A percentile compares a stretch with the other conserved stretches of the same genome.
Conservation (phyloP, 2,888 invertebrate genomes). For the Diaprepes abbreviatus region DNA sequence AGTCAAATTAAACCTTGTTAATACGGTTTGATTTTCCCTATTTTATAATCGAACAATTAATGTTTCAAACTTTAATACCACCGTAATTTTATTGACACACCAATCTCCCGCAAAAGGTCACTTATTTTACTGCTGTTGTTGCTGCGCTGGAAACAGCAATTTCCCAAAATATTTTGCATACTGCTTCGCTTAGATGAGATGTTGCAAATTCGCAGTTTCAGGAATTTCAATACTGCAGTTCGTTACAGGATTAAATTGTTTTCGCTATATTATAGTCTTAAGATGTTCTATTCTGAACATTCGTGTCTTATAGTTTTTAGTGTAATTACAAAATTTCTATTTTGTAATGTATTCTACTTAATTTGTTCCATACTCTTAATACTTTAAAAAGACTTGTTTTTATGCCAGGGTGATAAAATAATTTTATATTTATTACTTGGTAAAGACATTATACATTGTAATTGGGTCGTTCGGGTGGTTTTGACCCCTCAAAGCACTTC, state of each 20-base stretch:
- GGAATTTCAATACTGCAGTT: slow-evolving; percentile 38
- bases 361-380: no score
- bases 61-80: neutral
- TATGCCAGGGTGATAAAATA: no score
- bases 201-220: slow-evolving; percentile 39
- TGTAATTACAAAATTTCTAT: no score
- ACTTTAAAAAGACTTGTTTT: no score
- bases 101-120: slow-evolving; percentile 9
- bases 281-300: neutral
- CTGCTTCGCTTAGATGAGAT: slow-evolving; percentile 28
- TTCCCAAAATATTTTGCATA: slow-evolving; percentile 41
- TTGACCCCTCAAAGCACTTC: no score
- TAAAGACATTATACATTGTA: no score
- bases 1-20: neutral
- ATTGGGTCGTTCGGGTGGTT: no score
- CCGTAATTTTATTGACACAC: slow-evolving; percentile 8
- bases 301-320: no score
- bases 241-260: slow-evolving; percentile 34
- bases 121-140: slow-evolving; percentile 1
- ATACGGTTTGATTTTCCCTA: neutral
- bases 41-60: neutral
- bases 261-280: slow-evolving; percentile 14
- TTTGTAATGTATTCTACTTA: no score
- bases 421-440: no score
- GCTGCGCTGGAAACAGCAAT: slow-evolving; percentile 23